These are phyloP conservation scores for Protaetia brevitarsis DNA, from an alignment of 1,140 invertebrate species.

Conservation along the genomic window DNA sequence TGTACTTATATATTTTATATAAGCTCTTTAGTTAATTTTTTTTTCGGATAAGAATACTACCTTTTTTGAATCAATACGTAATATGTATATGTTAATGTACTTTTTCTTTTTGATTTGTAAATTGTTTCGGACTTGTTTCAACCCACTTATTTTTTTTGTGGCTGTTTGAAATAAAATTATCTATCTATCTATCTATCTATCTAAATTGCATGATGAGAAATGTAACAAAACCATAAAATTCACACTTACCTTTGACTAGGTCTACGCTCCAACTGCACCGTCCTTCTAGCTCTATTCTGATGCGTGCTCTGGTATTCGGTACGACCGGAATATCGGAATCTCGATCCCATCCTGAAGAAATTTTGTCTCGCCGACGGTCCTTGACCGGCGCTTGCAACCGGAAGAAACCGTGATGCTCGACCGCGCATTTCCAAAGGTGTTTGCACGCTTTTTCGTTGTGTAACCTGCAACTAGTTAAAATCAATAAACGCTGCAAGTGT, in stretches of 20 bases:
- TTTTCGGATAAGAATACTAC: too few species aligned
- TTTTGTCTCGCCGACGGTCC: constrained; percentile 87
- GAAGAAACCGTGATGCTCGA: constrained; percentile 99
- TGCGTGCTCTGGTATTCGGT: constrained; percentile 96
- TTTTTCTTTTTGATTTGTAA: too few species aligned
- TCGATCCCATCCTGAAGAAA: constrained; percentile 95
- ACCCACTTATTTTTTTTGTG: not conserved
- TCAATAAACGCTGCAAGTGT: not conserved
- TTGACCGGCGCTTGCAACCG: constrained; percentile 83
- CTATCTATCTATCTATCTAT: too few species aligned
- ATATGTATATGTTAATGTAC: too few species aligned
- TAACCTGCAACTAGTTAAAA: constrained; percentile 55
- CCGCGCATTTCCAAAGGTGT: constrained; percentile 99
- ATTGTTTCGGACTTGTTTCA: not conserved
- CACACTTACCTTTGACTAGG: constrained; percentile 89
- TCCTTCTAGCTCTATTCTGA: constrained; percentile 80
- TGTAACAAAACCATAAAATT: not conserved
- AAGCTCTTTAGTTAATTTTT: too few species aligned
- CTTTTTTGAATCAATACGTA: too few species aligned
- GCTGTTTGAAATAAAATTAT: too few species aligned
- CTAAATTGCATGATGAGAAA: too few species aligned
- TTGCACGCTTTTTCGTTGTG: constrained; percentile 98
- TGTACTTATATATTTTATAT: too few species aligned
- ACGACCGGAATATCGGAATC: constrained; percentile 90
- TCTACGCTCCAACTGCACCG: constrained; percentile 91